These are phyloP conservation scores for Cerastoderma edule DNA, from an alignment of 2,888 invertebrate genomes.

Conservation along the genomic window DNA sequence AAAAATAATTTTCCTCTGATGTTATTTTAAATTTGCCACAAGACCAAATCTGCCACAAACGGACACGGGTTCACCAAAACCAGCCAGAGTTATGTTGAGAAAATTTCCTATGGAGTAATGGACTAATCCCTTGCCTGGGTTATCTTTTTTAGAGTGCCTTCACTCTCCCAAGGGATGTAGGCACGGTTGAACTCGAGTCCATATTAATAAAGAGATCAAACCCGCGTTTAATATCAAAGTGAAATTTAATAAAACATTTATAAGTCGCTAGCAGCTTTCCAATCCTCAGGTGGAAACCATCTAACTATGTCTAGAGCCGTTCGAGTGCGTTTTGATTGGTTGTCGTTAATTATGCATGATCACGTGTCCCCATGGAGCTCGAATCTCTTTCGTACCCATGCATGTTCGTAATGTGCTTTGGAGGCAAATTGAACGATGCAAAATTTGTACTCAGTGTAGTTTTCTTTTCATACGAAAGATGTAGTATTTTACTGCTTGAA, in stretches of 20 bases:
- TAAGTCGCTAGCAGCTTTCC: constrained; percentile 53
- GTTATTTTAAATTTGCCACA: too few species aligned
- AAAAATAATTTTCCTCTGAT: too few species aligned
- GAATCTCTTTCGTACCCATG: constrained; percentile 10
- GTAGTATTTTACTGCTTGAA: too few species aligned
- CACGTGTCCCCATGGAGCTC: constrained; percentile 42
- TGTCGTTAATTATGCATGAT: constrained; percentile 53
- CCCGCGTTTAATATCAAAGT: constrained; percentile 52
- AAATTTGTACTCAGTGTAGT: too few species aligned
- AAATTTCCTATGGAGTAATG: too few species aligned
- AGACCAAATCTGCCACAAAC: too few species aligned
- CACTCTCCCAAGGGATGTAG: constrained; percentile 12
- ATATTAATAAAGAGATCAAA: constrained; percentile 56
- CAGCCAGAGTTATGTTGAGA: too few species aligned
- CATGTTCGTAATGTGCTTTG: constrained; percentile 21
- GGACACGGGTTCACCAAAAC: too few species aligned
- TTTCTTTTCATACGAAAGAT: too few species aligned
- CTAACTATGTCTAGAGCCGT: constrained; percentile 56
- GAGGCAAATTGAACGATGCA: too few species aligned
- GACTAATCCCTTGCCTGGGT: too few species aligned
- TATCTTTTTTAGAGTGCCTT: constrained; percentile 7
- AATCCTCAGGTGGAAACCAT: constrained; percentile 39
- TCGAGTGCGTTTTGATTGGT: constrained; percentile 57
- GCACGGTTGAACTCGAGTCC: neutral
- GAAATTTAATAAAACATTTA: constrained; percentile 61